A percentile compares a stretch with the other conserved stretches of the same genome.
These are phyloP conservation scores for Heteromormyrus szaboi DNA, from an alignment of 2,797 vertebrate genomes.

Conservation along the genomic window DNA sequence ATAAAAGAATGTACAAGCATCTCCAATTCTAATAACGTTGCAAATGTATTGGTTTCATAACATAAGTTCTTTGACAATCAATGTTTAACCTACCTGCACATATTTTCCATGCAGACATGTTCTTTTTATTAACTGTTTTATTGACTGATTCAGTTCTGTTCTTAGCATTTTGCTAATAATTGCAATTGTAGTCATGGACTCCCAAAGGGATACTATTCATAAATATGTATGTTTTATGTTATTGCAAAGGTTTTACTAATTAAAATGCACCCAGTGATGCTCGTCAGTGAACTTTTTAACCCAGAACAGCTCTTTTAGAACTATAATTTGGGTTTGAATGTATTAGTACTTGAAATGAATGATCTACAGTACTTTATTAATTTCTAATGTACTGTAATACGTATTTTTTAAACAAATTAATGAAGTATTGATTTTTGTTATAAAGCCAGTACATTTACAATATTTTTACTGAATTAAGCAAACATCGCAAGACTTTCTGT, in stretches of 20 bases:
- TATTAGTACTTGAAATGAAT: too few species aligned
- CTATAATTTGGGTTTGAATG: too few species aligned
- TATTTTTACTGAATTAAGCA: background rate
- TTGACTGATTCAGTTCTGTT: background rate
- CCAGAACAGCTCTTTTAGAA: background rate
- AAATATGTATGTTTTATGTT: background rate
- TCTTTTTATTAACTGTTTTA: background rate
- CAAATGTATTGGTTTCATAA: background rate
- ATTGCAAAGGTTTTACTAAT: background rate
- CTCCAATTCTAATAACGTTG: background rate
- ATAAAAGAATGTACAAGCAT: background rate
- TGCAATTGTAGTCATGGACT: background rate
- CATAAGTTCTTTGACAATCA: background rate
- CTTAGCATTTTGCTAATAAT: background rate
- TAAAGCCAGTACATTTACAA: background rate
- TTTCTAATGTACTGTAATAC: too few species aligned
- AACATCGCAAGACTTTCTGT: background rate
- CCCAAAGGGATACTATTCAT: background rate
- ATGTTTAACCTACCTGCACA: background rate
- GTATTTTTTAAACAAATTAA: too few species aligned
- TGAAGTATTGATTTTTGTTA: too few species aligned
- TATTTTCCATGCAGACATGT: background rate
- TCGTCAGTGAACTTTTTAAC: background rate
- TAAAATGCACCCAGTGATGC: background rate
- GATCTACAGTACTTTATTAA: too few species aligned